Evolutionary conservation across 2,113 vertebrate genomes (phyloP).

Genomic region (Periophthalmodon schlosseri): DNA sequence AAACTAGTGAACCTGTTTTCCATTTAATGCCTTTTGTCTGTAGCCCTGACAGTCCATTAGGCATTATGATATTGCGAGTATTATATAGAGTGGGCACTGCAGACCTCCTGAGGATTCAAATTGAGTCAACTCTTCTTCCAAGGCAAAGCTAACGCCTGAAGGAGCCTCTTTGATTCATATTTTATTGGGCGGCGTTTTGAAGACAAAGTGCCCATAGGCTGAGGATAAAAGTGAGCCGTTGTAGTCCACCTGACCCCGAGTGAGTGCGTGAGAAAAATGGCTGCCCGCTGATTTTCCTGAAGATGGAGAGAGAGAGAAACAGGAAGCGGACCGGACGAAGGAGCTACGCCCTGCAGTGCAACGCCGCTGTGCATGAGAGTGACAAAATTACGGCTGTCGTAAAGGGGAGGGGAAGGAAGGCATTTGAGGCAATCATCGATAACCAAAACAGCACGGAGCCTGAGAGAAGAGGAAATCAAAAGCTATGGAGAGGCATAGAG

Average conservation of each 20-base stretch:
- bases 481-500: conserved; percentile 29
- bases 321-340: conserved; percentile 4
- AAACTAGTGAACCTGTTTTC: background rate
- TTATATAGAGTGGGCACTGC: conserved; percentile 36
- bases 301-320: conserved; percentile 38
- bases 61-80: conserved; percentile 20
- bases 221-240: conserved; percentile 35
- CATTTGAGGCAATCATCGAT: conserved; percentile 50
- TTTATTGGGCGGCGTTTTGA: conserved; percentile 44
- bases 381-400: conserved; percentile 53
- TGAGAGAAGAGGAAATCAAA: conserved; percentile 39
- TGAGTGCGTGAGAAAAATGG: conserved; percentile 28
- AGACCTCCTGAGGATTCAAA: conserved; percentile 39
- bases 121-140: conserved; percentile 52
- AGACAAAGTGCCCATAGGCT: conserved; percentile 26
- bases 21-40: conserved; percentile 19
- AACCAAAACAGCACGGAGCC: conserved; percentile 50
- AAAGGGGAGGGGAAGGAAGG: conserved; percentile 52
- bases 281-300: conserved; percentile 37
- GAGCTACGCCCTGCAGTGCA: conserved; percentile 24
- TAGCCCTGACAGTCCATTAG: conserved; percentile 23
- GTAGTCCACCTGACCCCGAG: conserved; percentile 18
- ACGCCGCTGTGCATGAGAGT: conserved; percentile 28
- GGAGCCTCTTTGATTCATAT: conserved; percentile 50
- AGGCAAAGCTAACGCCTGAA: conserved; percentile 35